phyloP scores from a whole-genome alignment of 2,113 vertebrate genomes.

The Columbina picui region DNA sequence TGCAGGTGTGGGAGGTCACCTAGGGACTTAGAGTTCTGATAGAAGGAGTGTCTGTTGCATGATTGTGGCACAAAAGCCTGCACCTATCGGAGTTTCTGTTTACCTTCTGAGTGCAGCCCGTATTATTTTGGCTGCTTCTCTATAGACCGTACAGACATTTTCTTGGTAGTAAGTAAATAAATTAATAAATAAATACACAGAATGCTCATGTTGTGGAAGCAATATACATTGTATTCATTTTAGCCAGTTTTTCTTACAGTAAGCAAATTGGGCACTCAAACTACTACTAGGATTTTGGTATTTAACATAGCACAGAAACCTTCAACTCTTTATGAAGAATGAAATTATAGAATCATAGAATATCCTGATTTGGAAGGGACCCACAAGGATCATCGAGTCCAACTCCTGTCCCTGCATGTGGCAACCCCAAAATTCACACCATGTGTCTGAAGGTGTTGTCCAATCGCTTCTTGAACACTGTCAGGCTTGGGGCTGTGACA shows the following conservation, averaged over 20 bases:
- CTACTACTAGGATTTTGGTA: neutral
- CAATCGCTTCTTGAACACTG: no score
- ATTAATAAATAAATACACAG: neutral
- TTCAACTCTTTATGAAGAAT: neutral
- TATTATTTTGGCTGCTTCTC: constrained; percentile 6
- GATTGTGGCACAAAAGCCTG: neutral
- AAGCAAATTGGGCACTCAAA: neutral
- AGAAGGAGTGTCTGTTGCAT: neutral
- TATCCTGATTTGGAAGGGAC: no score
- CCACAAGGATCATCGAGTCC: no score
- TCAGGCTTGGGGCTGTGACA: no score
- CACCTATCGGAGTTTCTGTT: neutral
- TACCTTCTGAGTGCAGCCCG: neutral
- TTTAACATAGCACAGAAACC: neutral
- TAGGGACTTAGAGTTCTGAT: neutral
- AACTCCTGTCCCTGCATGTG: no score
- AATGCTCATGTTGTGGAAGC: neutral
- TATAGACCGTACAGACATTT: neutral
- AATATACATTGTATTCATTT: neutral
- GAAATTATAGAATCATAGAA: neutral
- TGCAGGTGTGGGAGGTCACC: neutral
- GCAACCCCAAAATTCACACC: no score
- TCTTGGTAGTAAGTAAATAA: neutral
- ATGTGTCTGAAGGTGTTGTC: no score
- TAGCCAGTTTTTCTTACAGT: neutral